Evolutionary conservation across 2,888 invertebrate species (phyloP), one percentile per base, ranked within the genome.

Genomic region (Drosophila mulleri): DNA sequence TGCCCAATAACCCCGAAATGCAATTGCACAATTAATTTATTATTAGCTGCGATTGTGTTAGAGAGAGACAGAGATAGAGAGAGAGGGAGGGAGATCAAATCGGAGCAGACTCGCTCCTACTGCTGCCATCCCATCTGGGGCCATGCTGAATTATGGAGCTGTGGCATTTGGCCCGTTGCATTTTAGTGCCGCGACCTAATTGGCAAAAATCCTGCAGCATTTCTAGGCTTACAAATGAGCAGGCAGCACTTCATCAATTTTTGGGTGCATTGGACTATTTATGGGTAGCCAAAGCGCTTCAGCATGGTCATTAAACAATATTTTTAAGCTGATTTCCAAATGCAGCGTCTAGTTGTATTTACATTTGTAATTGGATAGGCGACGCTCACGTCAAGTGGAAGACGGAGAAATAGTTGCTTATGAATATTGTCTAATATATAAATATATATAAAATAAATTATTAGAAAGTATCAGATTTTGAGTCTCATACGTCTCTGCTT

Each of bases 21-120:
- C 77, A 76, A 77, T 80, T 71, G 80, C 77, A 67, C 80, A 76
- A 78, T 78, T 72, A 80, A 78, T 78, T 78, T 78, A 78, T 80
- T 77, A 80, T 80, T 76, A 80, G 76, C 71, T 64, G 60, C 59
- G 47, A 71, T 71, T 72, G 57, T 52, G 50, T 52, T 53, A 37
- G 50, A 41, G 29, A 20, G 39, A 39, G 37, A 37, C 0, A 37
- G 14, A 37, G 6, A n/a, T 7, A 1, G 29, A 7, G 32, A 18
- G 42, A 12, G 35, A 4, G 37, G 11, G 16, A 16, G 16, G 14
- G 37, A n/a, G n/a, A n/a, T n/a, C 26, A 32, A 23, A 44, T 20
- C 32, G 11, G 7, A 6, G 2, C 14, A 6, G 8, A 18, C 9
- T 18, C 2, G 6, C 16, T n/a, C 20, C 9, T 23, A 8, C 23